Evolutionary conservation across 2,113 vertebrate species (phyloP), one percentile per base, ranked within the genome.

Genomic region (Varanus salvator): DNA sequence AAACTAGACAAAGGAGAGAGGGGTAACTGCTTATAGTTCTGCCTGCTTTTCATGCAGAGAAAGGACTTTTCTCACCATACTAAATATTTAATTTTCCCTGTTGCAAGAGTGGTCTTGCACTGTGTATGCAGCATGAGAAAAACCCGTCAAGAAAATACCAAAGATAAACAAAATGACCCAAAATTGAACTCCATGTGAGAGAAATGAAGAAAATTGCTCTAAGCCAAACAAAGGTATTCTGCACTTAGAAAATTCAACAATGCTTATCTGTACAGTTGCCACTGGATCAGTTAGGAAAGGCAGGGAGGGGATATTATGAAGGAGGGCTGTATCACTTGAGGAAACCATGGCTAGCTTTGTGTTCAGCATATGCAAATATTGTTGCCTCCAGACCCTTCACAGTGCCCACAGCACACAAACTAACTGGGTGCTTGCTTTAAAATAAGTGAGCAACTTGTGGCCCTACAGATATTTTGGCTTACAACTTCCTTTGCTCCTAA

Each of bases 131-230:
- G 57, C 71, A 87, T 91, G 50, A 34, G 75, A 91, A 78, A 93
- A 93, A 90, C 91, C 89, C 78, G 87, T 94, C 92, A 95, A 89
- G 94, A 93, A 91, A 66, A 93, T 82, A 14, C 82, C 86, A 64
- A 88, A 21, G 14, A 92, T 86, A 88, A 57, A 90, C 69, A 94
- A 92, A 87, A 8, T 94, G 76, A 94, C 93, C 93, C 76, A 44
- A 94, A 95, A 92, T 19, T 88, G 89, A 95, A 93, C 94, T 94
- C 84, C 82, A 88, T 64, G 89, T 92, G 64, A 48, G 52, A 94
- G 87, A 44, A 94, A 68, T 38, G 94, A 93, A 95, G 82, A 83
- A 91, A 89, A 88, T 83, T 93, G 72, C 86, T 91, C 92, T 74
- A 85, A 91, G 84, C 82, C 92, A 93, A 90, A 80, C 29, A 90